Base-by-base conservation (phyloP, 2,113 vertebrate genomes). In the Barnardius zonarius region DNA sequence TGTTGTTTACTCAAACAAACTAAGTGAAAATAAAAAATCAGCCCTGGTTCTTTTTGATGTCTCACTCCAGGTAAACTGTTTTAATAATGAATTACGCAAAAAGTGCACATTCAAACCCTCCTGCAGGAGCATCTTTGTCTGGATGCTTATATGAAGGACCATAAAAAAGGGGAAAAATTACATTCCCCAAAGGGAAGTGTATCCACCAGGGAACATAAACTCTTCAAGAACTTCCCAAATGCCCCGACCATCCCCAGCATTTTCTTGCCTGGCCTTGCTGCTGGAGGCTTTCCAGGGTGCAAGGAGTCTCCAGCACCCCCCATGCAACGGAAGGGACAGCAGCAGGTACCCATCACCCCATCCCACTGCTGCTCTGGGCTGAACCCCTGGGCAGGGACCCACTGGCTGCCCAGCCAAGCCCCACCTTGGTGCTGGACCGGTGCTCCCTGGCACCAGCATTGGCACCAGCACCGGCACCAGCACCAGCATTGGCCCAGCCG, bases 311-410 rank as follows among this genome's bases (percentile, higher is more conserved):
- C 13, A 17, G 51, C 15, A 7, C 2, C 5, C 20, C 25, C 59
- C 3, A 6, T 3, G 23, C 52, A 44, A 33, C 11, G 2, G 20
- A 4, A 8, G 48, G 24, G n/a, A 30, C 27, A 12, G 67, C 1
- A 1, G 44, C 9, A 17, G 39, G 57, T 2, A 0, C 27, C n/a
- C 2, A 0, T 33, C 3, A 2, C 12, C 63, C 19, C 3, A 3
- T 19, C 24, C 75, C 55, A 12, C 17, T 0, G 2, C 23, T 20
- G 8, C 61, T 16, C 11, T 6, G 73, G 68, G 19, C 66, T 25
- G 52, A 49, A 30, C 7, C 73, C n/a, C 43, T 4, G 41, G 27
- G 25, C 31, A 20, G 30, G 62, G 68, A 30, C 43, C 8, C 9
- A 25, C n/a, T 11, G 20, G 54, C 19, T 77, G 73, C 54, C 64